phyloP scores from a whole-genome alignment of 2,797 vertebrate genomes.

The Chanos chanos region DNA sequence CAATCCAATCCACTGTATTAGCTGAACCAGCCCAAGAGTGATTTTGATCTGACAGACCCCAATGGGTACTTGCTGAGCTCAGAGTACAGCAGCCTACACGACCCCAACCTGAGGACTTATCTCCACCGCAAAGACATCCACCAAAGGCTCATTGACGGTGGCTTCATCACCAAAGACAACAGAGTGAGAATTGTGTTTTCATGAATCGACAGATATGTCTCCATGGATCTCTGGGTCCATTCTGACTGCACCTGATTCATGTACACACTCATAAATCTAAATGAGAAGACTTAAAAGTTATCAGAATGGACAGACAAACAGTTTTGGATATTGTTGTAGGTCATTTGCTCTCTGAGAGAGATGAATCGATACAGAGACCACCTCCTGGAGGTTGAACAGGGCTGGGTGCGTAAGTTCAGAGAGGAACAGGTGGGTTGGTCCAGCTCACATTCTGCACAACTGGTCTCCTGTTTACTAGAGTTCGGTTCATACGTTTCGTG shows the following conservation, averaged over 20 bases:
- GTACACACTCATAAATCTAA: too few relatives aligned
- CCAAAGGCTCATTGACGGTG: constrained; percentile 12
- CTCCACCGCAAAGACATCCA: constrained; percentile 28
- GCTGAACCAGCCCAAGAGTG: constrained; percentile 28
- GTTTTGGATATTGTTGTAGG: not conserved
- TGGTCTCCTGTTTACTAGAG: not conserved
- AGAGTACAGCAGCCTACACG: constrained; percentile 26
- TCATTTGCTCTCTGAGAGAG: constrained; percentile 19
- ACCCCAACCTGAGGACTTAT: constrained; percentile 26
- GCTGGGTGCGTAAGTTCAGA: constrained; percentile 9
- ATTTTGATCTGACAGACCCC: constrained; percentile 29
- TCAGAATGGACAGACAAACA: too few relatives aligned
- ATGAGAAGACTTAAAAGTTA: too few relatives aligned
- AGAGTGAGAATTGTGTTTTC: constrained; percentile 16
- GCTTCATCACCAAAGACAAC: constrained; percentile 26
- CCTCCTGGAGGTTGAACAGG: constrained; percentile 14
- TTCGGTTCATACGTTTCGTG: not conserved
- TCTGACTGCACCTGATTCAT: too few relatives aligned
- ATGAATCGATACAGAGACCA: constrained; percentile 26
- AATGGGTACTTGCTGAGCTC: constrained; percentile 17
- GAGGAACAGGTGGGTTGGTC: constrained; percentile 16
- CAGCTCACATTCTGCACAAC: too few relatives aligned
- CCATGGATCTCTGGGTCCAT: not conserved
- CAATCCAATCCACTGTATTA: constrained; percentile 1
- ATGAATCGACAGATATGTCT: not conserved